Evolutionary conservation across 2,113 vertebrate genomes (phyloP).

Genomic region (Chaenogobius annularis): DNA sequence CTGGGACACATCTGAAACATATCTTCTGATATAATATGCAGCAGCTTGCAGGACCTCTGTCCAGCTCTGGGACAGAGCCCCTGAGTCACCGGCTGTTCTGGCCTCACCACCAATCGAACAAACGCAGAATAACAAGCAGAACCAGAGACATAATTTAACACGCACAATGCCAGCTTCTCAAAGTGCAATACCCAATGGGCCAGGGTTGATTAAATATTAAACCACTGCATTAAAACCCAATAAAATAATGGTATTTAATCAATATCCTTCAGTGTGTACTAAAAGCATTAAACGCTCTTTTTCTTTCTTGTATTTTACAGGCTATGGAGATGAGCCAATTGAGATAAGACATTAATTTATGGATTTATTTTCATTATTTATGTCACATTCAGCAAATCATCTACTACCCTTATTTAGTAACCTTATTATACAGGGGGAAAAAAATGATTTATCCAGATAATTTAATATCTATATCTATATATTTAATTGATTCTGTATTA

Average conservation of each 20-base stretch:
- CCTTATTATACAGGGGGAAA: too few species aligned
- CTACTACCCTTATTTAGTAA: background rate
- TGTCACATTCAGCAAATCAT: background rate
- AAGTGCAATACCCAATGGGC: constrained; percentile 1
- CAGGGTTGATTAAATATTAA: background rate
- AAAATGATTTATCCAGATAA: too few species aligned
- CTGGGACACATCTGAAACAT: constrained; percentile 15
- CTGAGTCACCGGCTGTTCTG: constrained; percentile 20
- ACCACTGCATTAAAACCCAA: background rate
- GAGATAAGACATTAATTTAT: background rate
- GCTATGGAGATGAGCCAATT: background rate
- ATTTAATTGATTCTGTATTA: too few species aligned
- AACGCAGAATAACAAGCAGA: constrained; percentile 12
- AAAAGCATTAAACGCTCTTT: background rate
- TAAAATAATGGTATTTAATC: background rate
- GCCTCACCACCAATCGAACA: background rate
- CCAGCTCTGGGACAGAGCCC: constrained; percentile 25
- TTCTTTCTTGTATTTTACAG: background rate
- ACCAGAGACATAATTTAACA: constrained; percentile 6
- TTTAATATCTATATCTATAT: too few species aligned
- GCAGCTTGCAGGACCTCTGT: constrained; percentile 11
- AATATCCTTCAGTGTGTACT: background rate
- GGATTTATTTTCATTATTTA: background rate
- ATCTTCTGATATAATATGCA: constrained; percentile 19
- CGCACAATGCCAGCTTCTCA: background rate